Evolutionary conservation across 2,888 invertebrate species (phyloP).

Genomic region (Harpalus rufipes): DNA sequence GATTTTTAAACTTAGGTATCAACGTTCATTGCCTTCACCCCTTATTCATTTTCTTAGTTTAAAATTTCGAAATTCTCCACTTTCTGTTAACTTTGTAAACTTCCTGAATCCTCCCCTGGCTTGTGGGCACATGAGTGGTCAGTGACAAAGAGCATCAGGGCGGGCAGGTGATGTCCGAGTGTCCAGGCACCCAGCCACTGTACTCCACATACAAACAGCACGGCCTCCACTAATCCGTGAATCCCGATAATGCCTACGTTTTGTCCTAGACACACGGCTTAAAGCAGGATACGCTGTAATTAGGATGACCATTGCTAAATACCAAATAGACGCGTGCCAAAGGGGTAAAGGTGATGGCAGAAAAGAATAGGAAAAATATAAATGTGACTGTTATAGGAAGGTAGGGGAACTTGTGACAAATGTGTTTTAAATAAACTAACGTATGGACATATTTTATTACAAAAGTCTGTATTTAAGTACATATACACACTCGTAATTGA

Average conservation of each 20-base stretch:
- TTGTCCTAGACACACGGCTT: background rate
- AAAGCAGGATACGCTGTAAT: background rate
- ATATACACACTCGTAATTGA: too few species aligned
- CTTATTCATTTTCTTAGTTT: background rate
- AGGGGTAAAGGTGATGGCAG: background rate
- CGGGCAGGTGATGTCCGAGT: slow-evolving; percentile 45
- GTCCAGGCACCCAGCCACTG: slow-evolving; percentile 4
- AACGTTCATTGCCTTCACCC: too few species aligned
- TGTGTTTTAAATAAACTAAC: background rate
- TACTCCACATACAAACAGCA: background rate
- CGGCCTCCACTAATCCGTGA: background rate
- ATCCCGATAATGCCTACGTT: background rate
- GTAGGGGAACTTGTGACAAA: background rate
- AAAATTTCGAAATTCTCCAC: background rate
- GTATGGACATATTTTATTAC: background rate
- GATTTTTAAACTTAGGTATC: too few species aligned
- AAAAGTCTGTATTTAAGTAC: background rate
- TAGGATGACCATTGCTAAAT: background rate
- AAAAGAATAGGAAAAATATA: background rate
- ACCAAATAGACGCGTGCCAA: slow-evolving; percentile 1
- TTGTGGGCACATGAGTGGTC: slow-evolving; percentile 33
- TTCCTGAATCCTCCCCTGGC: slow-evolving; percentile 9
- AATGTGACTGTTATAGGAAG: too few species aligned
- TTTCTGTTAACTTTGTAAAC: background rate
- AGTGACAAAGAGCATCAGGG: slow-evolving; percentile 49